phyloP scores from a whole-genome alignment of 64 coral and sea anemone genomes.

The Pocillopora damicornis region DNA sequence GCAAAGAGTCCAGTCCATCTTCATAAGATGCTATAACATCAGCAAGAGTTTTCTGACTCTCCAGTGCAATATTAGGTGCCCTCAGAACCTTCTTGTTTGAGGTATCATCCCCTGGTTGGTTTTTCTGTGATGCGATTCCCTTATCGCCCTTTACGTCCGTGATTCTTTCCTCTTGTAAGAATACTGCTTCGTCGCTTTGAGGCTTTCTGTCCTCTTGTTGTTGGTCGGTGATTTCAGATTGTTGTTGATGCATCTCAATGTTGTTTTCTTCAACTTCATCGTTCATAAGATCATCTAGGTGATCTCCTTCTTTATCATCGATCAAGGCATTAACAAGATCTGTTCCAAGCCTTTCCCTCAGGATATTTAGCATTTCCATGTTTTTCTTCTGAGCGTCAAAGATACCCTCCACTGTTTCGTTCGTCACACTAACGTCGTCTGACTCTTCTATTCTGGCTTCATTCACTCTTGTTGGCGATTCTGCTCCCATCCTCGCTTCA shows the following conservation, averaged over 20 bases:
- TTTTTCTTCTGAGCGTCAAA: background rate
- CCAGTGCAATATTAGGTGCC: slow-evolving; percentile 26
- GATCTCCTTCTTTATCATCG: background rate
- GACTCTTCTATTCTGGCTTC: too few relatives aligned
- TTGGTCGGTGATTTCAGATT: background rate
- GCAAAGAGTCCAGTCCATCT: slow-evolving; percentile 25
- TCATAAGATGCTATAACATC: slow-evolving; percentile 65
- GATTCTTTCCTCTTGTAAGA: background rate
- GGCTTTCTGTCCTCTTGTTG: background rate
- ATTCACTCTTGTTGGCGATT: too few relatives aligned
- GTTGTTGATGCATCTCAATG: background rate
- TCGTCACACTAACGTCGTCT: background rate
- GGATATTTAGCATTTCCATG: background rate
- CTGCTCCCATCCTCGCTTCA: too few relatives aligned
- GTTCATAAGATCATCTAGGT: background rate
- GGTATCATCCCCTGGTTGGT: background rate
- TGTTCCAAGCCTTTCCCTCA: slow-evolving; percentile 48
- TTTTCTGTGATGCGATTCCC: background rate
- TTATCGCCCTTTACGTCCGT: background rate
- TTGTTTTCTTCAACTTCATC: background rate
- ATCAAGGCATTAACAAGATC: slow-evolving; percentile 50
- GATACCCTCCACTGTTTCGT: slow-evolving; percentile 4
- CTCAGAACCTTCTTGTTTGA: slow-evolving; percentile 4
- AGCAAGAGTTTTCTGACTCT: slow-evolving; percentile 46
- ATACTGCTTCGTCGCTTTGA: background rate